A percentile compares a stretch with the other conserved stretches of the same genome.
phyloP scores from a whole-genome alignment of 2,113 vertebrate genomes.

The Amazona vittata region DNA sequence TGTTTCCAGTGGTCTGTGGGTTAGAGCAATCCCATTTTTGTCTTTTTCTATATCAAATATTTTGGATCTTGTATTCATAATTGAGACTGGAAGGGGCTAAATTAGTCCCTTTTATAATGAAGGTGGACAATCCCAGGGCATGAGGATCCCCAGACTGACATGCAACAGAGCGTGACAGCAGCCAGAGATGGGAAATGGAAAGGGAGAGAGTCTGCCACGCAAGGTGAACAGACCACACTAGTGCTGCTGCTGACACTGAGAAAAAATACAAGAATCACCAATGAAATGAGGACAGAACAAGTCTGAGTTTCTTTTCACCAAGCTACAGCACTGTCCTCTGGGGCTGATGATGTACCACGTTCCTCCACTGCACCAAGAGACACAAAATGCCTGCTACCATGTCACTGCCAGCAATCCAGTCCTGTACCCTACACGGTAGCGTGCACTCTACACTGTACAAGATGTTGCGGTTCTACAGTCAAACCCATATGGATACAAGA shows the following conservation, averaged over 20 bases:
- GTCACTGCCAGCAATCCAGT: not conserved
- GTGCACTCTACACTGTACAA: not conserved
- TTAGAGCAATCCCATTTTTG: not conserved
- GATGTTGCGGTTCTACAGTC: fast-evolving
- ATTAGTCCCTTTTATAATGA: not conserved
- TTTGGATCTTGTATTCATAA: not conserved
- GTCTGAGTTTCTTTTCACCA: not conserved
- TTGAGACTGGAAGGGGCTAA: not conserved
- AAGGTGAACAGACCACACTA: not conserved
- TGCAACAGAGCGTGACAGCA: fast-evolving
- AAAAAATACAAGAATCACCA: not conserved
- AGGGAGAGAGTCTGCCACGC: fast-evolving
- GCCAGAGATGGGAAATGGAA: not conserved
- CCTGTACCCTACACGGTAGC: fast-evolving
- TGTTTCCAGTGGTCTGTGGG: not conserved
- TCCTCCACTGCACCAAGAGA: not conserved
- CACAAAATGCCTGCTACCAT: not conserved
- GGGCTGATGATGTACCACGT: fast-evolving
- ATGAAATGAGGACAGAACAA: not conserved
- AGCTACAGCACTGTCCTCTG: not conserved
- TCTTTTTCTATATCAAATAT: not conserved
- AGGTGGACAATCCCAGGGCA: not conserved
- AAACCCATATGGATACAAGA: not conserved
- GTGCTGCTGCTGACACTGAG: not conserved
- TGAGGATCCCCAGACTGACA: not conserved